These are phyloP conservation scores for Tribolium madens DNA, from an alignment of 1,140 invertebrate species.

Conservation along the genomic window DNA sequence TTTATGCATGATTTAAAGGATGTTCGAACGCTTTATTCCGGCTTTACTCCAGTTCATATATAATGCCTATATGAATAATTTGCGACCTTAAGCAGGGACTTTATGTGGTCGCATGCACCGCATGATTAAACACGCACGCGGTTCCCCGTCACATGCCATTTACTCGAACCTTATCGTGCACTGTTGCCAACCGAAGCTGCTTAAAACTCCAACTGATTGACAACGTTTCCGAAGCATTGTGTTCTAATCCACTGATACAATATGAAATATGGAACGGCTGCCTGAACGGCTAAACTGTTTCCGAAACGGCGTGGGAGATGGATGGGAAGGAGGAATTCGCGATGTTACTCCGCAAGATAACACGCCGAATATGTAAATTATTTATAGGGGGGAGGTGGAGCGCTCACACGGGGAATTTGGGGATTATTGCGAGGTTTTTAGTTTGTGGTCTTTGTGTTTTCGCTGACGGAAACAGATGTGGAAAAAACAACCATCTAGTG, in stretches of 20 bases:
- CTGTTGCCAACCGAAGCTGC: not conserved
- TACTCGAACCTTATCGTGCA: constrained; percentile 5
- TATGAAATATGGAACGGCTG: constrained; percentile 33
- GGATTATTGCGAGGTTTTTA: too few species aligned
- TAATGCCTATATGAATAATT: constrained; percentile 44
- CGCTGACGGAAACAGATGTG: not conserved
- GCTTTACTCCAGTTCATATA: constrained; percentile 33
- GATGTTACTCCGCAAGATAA: not conserved
- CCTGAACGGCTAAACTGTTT: constrained; percentile 21
- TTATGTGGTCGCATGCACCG: constrained; percentile 34
- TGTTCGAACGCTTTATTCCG: constrained; percentile 40
- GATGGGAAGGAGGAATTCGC: constrained; percentile 10
- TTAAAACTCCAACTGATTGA: constrained; percentile 34
- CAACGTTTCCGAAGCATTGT: constrained; percentile 25
- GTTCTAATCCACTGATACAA: constrained; percentile 39
- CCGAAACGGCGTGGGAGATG: not conserved
- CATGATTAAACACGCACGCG: constrained; percentile 45
- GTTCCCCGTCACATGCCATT: constrained; percentile 31
- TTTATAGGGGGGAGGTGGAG: constrained; percentile 3
- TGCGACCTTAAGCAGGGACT: constrained; percentile 38
- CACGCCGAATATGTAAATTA: constrained; percentile 19
- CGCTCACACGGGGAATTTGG: too few species aligned
- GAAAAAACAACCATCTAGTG: not conserved
- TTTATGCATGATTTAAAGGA: constrained; percentile 45
- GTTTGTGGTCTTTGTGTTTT: not conserved